Conservation (phyloP, 2,888 invertebrate species). For the Caenorhabditis sp. region DNA sequence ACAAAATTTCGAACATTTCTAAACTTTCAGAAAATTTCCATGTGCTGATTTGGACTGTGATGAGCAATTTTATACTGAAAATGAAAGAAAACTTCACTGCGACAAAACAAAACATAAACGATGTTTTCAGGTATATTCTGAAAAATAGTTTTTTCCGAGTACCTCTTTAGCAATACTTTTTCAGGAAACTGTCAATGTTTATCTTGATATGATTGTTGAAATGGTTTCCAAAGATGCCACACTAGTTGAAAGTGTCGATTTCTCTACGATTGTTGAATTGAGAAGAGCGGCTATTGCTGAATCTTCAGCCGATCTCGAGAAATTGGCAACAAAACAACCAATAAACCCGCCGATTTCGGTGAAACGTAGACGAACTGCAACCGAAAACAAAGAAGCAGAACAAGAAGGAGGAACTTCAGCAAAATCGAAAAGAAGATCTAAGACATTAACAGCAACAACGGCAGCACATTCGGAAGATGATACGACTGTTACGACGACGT, state of each 20-base stretch:
- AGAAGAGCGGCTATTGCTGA: background rate
- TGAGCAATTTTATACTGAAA: constrained; percentile 16
- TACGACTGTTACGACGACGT: no score
- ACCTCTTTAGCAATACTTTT: background rate
- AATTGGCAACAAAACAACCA: background rate
- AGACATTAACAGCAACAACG: no score
- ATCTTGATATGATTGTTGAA: constrained; percentile 19
- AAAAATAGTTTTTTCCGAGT: background rate
- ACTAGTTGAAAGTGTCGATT: constrained; percentile 1
- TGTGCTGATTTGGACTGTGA: constrained; percentile 15
- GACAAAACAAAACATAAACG: constrained; percentile 12
- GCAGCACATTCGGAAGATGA: no score
- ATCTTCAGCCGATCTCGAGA: background rate
- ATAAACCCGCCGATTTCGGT: background rate
- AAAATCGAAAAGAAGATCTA: no score
- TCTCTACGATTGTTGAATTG: constrained; percentile 6
- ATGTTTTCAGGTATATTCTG: constrained; percentile 24
- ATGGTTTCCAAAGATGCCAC: constrained; percentile 13
- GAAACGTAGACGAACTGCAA: background rate
- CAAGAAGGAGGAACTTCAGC: background rate
- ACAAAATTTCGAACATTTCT: no score
- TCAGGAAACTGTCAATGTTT: constrained; percentile 22
- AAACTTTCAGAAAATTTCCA: constrained; percentile 12
- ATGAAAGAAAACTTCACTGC: constrained; percentile 21
- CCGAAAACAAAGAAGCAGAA: background rate